phyloP scores from a whole-genome alignment of 1,140 invertebrate genomes.

The Agrypnia vestita region DNA sequence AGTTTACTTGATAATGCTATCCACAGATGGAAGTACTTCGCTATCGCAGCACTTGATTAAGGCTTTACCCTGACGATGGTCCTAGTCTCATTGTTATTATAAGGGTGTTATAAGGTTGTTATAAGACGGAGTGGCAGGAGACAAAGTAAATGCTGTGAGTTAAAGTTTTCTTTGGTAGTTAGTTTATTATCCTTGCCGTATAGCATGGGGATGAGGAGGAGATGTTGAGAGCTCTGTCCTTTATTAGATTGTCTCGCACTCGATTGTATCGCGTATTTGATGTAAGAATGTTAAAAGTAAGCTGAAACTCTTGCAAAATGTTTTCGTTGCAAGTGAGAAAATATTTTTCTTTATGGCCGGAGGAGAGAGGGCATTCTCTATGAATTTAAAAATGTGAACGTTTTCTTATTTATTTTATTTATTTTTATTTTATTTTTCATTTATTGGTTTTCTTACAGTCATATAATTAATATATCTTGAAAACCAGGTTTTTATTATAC shows the following conservation, averaged over 20 bases:
- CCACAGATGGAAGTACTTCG: neutral
- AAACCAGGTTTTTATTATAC: no score
- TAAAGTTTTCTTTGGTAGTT: conserved; percentile 11
- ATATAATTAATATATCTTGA: no score
- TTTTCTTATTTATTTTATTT: no score
- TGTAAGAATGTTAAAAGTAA: neutral
- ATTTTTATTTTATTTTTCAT: no score
- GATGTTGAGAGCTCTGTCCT: conserved; percentile 4
- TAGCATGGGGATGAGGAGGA: neutral
- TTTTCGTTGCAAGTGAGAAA: no score
- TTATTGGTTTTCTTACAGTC: no score
- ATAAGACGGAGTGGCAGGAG: neutral
- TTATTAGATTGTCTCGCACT: conserved; percentile 3
- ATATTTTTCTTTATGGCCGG: no score
- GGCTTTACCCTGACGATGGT: neutral
- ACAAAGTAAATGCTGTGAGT: neutral
- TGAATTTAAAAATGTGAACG: no score
- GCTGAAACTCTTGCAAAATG: no score
- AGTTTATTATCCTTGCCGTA: conserved; percentile 6
- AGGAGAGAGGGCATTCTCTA: no score
- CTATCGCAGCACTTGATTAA: conserved; percentile 31
- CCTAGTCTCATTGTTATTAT: conserved; percentile 4
- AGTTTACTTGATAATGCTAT: conserved; percentile 5
- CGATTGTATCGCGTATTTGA: neutral
- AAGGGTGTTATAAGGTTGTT: neutral